Conservation (phyloP, 2,888 invertebrate species). For the Nemoura dubitans region DNA sequence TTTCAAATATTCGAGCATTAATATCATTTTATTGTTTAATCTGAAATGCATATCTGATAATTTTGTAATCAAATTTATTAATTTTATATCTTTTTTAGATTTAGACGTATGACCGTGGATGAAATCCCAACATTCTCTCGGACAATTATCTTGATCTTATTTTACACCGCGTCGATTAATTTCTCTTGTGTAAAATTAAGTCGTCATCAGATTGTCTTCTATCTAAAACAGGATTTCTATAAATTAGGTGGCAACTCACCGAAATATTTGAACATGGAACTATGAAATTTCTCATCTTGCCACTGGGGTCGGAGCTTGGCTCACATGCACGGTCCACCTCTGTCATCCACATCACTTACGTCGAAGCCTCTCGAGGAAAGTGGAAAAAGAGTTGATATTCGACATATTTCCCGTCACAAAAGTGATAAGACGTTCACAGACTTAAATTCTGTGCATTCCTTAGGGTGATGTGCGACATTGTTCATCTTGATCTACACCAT, state of each 20-base stretch:
- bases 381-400: neutral
- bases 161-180: neutral
- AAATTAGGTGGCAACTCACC: neutral
- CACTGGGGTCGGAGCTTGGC: neutral
- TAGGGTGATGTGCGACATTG: neutral
- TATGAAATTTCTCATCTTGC: neutral
- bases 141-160: conserved; percentile 1
- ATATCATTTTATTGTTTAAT: neutral
- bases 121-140: neutral
- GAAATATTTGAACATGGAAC: neutral
- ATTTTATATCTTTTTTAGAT: conserved; percentile 7
- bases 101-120: neutral
- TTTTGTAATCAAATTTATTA: conserved; percentile 9
- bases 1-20: neutral
- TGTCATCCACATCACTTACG: neutral
- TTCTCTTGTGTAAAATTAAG: neutral
- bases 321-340: too few species aligned
- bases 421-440: neutral
- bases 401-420: neutral
- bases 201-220: neutral
- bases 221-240: conserved; percentile 7
- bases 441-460: neutral
- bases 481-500: neutral
- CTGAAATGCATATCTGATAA: neutral
- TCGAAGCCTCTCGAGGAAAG: neutral